Evolutionary conservation across 2,797 vertebrate species (phyloP), one percentile per base, ranked within the genome.

Genomic region (Myotis daubentonii): DNA sequence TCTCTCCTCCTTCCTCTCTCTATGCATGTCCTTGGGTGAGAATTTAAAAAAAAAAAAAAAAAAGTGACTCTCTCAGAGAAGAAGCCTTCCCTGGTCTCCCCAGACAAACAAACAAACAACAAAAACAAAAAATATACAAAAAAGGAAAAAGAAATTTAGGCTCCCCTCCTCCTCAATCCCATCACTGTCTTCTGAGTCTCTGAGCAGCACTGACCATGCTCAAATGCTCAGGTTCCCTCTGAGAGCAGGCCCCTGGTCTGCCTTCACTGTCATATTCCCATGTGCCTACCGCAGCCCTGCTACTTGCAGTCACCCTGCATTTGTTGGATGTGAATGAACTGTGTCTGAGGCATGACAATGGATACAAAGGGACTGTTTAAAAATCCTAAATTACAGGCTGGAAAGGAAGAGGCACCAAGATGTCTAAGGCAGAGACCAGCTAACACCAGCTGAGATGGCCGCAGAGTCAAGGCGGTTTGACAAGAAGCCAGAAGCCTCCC

Each of bases 301-400:
- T 74, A 41, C n/a, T 30, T 38, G 38, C 17, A 79, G 20, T n/a
- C 1, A 0, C n/a, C 68, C 16, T 20, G 11, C 5, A 3, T n/a
- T 28, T 23, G 53, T 33, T 44, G 49, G 30, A 72, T 9, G 20
- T 78, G 74, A 71, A 49, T 23, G 41, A 87, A 23, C 72, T 53
- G 22, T 60, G 57, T 82, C 9, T 20, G 87, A 88, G 60, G 47
- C 75, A 25, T 5, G 60, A 23, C 20, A 30, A 13, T 41, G n/a
- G 55, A 41, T 22, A 47, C 5, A 5, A 33, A 80, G 51, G 66
- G 57, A 71, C 51, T 51, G 9, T 22, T 79, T 51, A 68, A 55
- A 91, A 88, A 71, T 80, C 51, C 65, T 49, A 91, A 94, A 89
- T 88, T 90, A 89, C 25, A 94, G 82, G 38, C 86, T 89, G 74